phyloP scores from a whole-genome alignment of 1,140 invertebrate genomes.

The Tetramorium simillimum region DNA sequence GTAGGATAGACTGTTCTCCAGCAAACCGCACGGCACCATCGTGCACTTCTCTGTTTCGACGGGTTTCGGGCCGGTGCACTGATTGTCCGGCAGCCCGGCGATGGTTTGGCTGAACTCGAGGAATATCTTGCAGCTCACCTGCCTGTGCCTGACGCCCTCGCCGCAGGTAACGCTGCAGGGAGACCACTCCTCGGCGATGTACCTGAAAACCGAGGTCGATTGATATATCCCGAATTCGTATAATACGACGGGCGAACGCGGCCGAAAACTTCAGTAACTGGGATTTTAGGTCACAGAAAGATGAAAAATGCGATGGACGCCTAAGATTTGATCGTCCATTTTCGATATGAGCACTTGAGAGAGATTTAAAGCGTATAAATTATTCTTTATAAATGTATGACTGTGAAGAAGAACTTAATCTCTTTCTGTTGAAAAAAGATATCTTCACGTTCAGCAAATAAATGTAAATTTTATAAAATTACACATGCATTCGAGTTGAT shows the following conservation, averaged over 20 bases:
- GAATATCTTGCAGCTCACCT: constrained; percentile 97
- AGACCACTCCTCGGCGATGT: constrained; percentile 93
- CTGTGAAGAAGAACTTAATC: background rate
- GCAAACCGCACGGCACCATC: constrained; percentile 88
- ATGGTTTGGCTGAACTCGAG: constrained; percentile 95
- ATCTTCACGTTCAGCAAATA: background rate
- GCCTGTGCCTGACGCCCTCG: constrained; percentile 92
- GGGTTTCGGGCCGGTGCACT: constrained; percentile 94
- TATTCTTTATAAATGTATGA: background rate
- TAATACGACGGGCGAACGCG: background rate
- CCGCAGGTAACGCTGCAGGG: constrained; percentile 96
- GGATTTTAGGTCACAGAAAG: constrained; percentile 19
- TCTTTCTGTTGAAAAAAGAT: background rate
- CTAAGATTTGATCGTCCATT: constrained; percentile 17
- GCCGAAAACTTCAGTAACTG: constrained; percentile 4
- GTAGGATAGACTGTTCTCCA: constrained; percentile 81
- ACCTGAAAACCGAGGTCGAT: constrained; percentile 84
- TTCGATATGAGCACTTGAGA: background rate
- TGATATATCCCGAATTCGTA: constrained; percentile 7
- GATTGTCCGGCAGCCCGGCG: constrained; percentile 93
- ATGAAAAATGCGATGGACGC: constrained; percentile 37
- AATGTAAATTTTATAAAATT: constrained; percentile 1
- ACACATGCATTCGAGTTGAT: background rate
- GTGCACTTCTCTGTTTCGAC: constrained; percentile 91
- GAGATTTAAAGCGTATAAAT: constrained; percentile 8